Evolutionary conservation across 2,113 vertebrate species (phyloP).

Genomic region (Galeopterus variegatus): DNA sequence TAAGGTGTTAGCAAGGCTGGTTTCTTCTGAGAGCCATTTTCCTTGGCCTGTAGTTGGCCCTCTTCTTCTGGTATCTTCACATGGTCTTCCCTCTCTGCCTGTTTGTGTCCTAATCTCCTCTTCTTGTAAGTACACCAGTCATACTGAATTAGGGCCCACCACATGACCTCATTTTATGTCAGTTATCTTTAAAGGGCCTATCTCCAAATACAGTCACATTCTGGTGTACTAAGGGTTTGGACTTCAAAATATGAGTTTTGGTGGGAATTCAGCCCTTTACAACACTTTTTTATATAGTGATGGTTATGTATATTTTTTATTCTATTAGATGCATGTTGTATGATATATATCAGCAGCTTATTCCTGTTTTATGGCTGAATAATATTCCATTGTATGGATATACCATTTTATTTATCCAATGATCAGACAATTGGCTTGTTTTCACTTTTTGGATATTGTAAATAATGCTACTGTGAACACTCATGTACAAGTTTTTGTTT

Average conservation of each 20-base stretch:
- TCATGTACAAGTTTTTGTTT: neutral
- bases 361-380: neutral
- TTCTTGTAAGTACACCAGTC: neutral
- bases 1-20: neutral
- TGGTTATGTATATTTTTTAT: neutral
- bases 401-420: neutral
- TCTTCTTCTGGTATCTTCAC: neutral
- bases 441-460: neutral
- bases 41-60: neutral
- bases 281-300: neutral
- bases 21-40: neutral
- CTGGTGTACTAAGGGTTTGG: neutral
- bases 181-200: neutral
- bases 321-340: neutral
- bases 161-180: neutral
- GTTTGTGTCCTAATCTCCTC: neutral
- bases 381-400: neutral
- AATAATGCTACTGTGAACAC: neutral
- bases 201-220: neutral
- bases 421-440: neutral
- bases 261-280: neutral
- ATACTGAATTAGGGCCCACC: neutral
- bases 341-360: neutral
- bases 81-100: neutral
- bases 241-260: neutral